phyloP scores from a whole-genome alignment of 2,113 vertebrate species.

The Trogon melanurus region DNA sequence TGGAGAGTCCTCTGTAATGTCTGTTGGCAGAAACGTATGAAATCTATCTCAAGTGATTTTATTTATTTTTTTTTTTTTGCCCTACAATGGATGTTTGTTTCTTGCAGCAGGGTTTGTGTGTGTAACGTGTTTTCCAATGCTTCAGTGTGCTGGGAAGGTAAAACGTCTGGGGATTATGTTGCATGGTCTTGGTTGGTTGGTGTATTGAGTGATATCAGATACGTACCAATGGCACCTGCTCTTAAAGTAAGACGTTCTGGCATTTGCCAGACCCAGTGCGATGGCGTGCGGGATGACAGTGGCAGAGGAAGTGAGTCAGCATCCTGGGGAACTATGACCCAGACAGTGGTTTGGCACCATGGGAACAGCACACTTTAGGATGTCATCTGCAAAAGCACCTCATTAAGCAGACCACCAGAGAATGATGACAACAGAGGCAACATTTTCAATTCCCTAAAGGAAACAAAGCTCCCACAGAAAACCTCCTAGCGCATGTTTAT shows the following conservation, averaged over 20 bases:
- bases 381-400: not conserved
- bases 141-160: not conserved
- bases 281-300: not conserved
- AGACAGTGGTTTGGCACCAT: not conserved
- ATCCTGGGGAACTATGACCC: not conserved
- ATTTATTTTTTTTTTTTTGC: not conserved
- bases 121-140: not conserved
- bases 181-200: not conserved
- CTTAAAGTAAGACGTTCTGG: not conserved
- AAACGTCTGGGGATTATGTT: rapidly evolving
- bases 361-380: not conserved
- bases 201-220: not conserved
- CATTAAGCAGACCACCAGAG: not conserved
- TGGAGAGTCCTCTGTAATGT: not conserved
- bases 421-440: not conserved
- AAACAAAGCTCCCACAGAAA: not conserved
- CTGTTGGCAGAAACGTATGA: not conserved
- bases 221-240: rapidly evolving
- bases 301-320: slow-evolving; percentile 8
- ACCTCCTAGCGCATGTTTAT: not conserved
- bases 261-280: not conserved
- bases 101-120: not conserved
- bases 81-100: not conserved
- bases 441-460: not conserved
- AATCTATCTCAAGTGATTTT: not conserved